Evolutionary conservation across 2,888 invertebrate species (phyloP).

Genomic region (Tetranychus truncatus): DNA sequence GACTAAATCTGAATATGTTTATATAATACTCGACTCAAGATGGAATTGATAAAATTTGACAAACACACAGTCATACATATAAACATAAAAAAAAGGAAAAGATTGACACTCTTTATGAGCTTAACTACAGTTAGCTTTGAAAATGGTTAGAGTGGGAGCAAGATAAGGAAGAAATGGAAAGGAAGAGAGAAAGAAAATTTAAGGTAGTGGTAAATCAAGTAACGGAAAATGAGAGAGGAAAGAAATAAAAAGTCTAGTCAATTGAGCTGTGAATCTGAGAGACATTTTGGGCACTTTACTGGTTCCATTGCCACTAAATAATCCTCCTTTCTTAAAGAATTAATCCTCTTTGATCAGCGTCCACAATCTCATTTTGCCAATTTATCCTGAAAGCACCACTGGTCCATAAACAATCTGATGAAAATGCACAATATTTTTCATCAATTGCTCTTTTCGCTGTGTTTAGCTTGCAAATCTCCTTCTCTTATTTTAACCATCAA

Average conservation of each 20-base stretch:
- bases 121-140: neutral
- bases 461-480: neutral
- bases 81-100: neutral
- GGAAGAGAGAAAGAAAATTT: neutral
- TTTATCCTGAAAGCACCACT: neutral
- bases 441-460: neutral
- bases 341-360: neutral
- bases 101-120: neutral
- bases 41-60: neutral
- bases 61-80: neutral
- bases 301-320: neutral
- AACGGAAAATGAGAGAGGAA: neutral
- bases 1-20: neutral
- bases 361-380: neutral
- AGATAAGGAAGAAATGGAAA: neutral
- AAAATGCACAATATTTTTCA: neutral
- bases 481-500: neutral
- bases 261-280: neutral
- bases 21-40: neutral
- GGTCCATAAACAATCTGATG: neutral
- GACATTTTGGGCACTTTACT: conserved; percentile 1
- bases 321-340: neutral
- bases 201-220: neutral
- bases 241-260: neutral
- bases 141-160: conserved; percentile 7